phyloP scores from a whole-genome alignment of 2,797 vertebrate species.

The Peromyscus melanophrys region DNA sequence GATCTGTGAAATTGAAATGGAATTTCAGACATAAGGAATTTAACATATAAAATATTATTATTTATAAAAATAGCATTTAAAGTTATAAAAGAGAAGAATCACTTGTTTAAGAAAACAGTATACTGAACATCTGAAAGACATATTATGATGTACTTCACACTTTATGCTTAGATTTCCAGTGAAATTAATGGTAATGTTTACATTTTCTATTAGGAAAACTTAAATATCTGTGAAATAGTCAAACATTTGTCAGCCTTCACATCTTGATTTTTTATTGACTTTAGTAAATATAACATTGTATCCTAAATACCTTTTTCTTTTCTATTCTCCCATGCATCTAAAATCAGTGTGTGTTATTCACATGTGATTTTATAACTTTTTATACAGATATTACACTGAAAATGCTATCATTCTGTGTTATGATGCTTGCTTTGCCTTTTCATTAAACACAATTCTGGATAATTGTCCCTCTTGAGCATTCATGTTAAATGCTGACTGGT shows the following conservation, averaged over 20 bases:
- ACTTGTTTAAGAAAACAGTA: not conserved
- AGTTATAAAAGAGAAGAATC: constrained; percentile 23
- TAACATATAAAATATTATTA: not conserved
- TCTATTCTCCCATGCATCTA: not conserved
- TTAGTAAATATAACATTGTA: not conserved
- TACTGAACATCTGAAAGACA: not conserved
- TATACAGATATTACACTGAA: not conserved
- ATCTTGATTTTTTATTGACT: not conserved
- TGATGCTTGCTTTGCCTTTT: constrained; percentile 45
- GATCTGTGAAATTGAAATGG: not conserved
- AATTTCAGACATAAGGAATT: not conserved
- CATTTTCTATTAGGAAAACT: not conserved
- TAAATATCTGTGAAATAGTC: not conserved
- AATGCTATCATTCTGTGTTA: not conserved
- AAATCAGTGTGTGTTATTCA: not conserved
- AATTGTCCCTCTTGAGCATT: constrained; percentile 3
- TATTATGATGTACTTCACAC: not conserved
- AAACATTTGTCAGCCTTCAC: not conserved
- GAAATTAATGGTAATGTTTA: not conserved
- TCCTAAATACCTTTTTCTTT: not conserved
- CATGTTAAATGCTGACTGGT: not conserved
- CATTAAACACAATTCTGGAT: not conserved
- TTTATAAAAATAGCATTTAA: not conserved
- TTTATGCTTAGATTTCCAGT: not conserved
- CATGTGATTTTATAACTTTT: not conserved